Evolutionary conservation across 2,113 vertebrate species (phyloP).

Genomic region (Rissa tridactyla): DNA sequence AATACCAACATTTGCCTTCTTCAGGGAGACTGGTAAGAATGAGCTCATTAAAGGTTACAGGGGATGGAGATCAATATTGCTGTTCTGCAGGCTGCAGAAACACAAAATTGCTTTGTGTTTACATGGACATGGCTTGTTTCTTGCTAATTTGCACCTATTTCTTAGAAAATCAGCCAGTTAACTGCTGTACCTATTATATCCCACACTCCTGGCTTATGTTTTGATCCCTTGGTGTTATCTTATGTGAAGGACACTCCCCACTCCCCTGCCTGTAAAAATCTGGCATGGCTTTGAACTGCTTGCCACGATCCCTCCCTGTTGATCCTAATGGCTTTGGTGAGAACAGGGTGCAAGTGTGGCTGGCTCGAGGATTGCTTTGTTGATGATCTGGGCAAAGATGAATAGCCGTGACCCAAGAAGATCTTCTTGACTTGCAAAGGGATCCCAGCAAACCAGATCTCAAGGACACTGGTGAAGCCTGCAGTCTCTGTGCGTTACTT

Average conservation of each 20-base stretch:
- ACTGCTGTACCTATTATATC: neutral
- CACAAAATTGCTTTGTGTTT: neutral
- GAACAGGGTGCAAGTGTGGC: neutral
- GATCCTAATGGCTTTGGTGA: neutral
- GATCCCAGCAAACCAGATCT: neutral
- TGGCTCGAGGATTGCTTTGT: neutral
- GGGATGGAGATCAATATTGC: neutral
- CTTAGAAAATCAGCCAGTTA: neutral
- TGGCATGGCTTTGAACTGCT: neutral
- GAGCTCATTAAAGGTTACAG: neutral
- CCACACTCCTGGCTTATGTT: neutral
- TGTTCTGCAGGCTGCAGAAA: neutral
- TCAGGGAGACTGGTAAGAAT: neutral
- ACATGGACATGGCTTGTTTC: neutral
- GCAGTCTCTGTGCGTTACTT: neutral
- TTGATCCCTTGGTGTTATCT: neutral
- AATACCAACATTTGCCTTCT: neutral
- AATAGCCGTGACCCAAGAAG: neutral
- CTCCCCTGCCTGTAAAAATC: neutral
- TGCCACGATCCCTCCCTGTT: neutral
- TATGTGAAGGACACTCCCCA: neutral
- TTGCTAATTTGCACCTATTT: neutral
- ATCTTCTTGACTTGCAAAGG: neutral
- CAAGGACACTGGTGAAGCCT: neutral
- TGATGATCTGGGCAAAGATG: neutral